Base-by-base conservation (phyloP, 2,888 invertebrate species). In the Gastrophysa polygoni region DNA sequence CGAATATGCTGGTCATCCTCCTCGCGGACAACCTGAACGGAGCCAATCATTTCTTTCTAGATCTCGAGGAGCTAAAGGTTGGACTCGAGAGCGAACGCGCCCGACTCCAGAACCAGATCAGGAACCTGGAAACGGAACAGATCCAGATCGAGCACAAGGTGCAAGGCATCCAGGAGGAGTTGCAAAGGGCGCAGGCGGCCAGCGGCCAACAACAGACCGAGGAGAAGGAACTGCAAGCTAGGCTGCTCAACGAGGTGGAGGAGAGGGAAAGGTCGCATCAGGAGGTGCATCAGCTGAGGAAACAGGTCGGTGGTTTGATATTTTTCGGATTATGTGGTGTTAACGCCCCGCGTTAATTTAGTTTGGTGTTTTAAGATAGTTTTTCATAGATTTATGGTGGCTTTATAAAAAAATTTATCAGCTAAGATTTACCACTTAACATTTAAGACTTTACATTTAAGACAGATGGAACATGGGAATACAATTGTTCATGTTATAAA, bases 11-110 rank as follows among this genome's bases (percentile, higher is more conserved):
- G 14, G 28, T 24, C 14, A n/a, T 38, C 51, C 21, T 48, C 57
- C 57, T 18, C 17, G 52, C 24, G 0, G 44, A 46, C 8, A 44
- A 50, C 16, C 10, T 47, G 11, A 18, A 32, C 18, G 34, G 24
- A 16, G 28, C 29, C 14, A 48, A 54, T 17, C n/a, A 20, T 5
- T 59, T 47, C 16, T 58, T 60, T 58, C 29, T 73, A 89, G 89
- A 84, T 63, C 78, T 95, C 70, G 95, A 95, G 81, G 95, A 96
- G 71, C 85, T 87, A 66, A 92, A 91, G 75, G 86, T 88, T 11
- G 84, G 88, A 0, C 78, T 93, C 11, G 92, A 93, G 71, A 85
- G 88, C 55, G 96, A 96, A 73, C 85, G 91, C 10, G 86, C 86
- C 2, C 89, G 93, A 4, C 81, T 95, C 16, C 83, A 92, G 78